A percentile compares a stretch with the other conserved stretches of the same genome.
phyloP scores from a whole-genome alignment of 2,888 invertebrate species.

The Cantharis rufa region DNA sequence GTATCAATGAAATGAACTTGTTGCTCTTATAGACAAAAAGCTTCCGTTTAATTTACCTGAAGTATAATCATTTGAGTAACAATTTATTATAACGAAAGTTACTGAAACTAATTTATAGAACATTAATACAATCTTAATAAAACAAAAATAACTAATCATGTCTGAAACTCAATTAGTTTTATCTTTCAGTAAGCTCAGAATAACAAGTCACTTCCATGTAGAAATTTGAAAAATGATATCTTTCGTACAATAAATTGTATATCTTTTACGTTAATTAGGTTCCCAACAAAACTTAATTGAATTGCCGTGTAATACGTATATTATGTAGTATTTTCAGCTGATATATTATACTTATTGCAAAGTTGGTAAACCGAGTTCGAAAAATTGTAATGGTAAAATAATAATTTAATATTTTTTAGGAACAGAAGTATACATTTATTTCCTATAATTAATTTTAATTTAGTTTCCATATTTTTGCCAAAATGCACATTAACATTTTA shows the following conservation, averaged over 20 bases:
- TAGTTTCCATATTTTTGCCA: not conserved
- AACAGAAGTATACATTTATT: not conserved
- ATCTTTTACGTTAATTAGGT: not conserved
- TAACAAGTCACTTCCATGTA: slow-evolving; percentile 10
- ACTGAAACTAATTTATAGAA: not conserved
- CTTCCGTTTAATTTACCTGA: not conserved
- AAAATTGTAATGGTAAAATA: too few relatives aligned
- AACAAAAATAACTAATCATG: not conserved
- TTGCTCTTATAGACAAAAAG: not conserved
- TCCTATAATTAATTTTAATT: not conserved
- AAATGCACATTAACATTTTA: not conserved
- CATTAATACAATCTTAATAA: not conserved
- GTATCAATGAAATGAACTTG: not conserved
- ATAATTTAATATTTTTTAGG: not conserved
- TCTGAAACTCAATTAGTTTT: slow-evolving; percentile 11
- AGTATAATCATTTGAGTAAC: not conserved
- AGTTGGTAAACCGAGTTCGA: not conserved
- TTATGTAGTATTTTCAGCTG: not conserved
- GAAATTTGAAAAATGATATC: slow-evolving; percentile 12
- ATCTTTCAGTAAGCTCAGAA: slow-evolving; percentile 5
- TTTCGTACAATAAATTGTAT: slow-evolving; percentile 10
- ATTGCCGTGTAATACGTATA: not conserved
- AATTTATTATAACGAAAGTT: not conserved
- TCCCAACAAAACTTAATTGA: not conserved
- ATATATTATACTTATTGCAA: not conserved